Conservation (phyloP, 2,113 vertebrate genomes). For the Ovis aries region DNA sequence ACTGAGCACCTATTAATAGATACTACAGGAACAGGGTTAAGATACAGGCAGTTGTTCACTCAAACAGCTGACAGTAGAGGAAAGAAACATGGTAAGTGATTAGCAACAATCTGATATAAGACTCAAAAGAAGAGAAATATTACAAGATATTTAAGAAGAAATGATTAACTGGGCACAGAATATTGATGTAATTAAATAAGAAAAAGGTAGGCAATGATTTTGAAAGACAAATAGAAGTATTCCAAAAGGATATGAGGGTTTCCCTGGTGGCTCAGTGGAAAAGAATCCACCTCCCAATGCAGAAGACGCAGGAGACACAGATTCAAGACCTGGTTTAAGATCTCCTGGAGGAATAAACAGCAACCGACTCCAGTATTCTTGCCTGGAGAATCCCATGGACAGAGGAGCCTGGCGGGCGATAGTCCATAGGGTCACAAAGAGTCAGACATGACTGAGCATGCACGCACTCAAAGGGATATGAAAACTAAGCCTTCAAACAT, state of each 20-base stretch:
- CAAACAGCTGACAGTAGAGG: not conserved
- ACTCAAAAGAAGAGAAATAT: not conserved
- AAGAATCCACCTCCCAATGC: not conserved
- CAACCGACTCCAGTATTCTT: not conserved
- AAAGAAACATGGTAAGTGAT: slow-evolving; percentile 1
- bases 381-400: not conserved
- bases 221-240: slow-evolving; percentile 12
- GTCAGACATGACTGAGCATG: not conserved
- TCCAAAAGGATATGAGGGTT: not conserved
- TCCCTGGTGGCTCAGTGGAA: not conserved
- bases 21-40: not conserved
- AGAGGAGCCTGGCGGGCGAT: not conserved
- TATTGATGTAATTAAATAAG: not conserved
- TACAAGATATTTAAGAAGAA: not conserved
- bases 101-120: not conserved
- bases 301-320: not conserved
- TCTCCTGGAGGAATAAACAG: not conserved
- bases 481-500: not conserved
- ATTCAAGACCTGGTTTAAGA: not conserved
- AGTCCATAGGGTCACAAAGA: not conserved
- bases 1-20: not conserved
- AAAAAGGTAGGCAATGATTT: not conserved
- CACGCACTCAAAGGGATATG: not conserved
- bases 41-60: not conserved
- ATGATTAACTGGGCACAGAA: not conserved